Evolutionary conservation across 2,797 vertebrate genomes (phyloP).

Genomic region (Antennarius maculatus): DNA sequence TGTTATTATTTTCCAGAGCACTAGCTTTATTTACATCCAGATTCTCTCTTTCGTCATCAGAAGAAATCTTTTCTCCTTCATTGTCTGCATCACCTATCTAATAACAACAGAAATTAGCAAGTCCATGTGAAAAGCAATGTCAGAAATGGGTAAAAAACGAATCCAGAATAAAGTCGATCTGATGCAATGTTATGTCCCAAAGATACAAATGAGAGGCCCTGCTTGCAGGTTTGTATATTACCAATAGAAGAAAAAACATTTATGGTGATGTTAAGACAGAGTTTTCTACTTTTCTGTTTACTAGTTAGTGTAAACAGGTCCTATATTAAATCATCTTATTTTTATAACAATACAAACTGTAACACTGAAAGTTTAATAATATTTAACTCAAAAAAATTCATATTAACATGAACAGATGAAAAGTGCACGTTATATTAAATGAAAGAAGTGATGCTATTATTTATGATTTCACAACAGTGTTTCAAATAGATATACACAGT

Average conservation of each 20-base stretch:
- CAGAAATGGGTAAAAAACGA: not conserved
- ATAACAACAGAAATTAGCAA: conserved; percentile 11
- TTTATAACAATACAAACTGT: not conserved
- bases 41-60: conserved; percentile 72
- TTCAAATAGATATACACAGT: not conserved
- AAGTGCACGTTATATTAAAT: not conserved
- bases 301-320: not conserved
- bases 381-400: too few species aligned
- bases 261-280: too few species aligned
- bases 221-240: not conserved
- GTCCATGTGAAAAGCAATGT: not conserved
- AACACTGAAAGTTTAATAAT: too few species aligned
- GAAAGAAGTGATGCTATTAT: too few species aligned
- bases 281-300: not conserved
- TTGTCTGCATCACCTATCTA: conserved; percentile 83
- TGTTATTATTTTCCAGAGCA: conserved; percentile 31
- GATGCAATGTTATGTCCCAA: not conserved
- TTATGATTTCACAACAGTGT: not conserved
- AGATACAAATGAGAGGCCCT: not conserved
- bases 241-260: not conserved
- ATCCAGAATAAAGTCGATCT: not conserved
- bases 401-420: not conserved
- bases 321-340: not conserved
- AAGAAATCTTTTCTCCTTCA: conserved; percentile 59
- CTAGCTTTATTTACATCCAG: conserved; percentile 33